Base-by-base conservation (phyloP, 2,797 vertebrate genomes). In the Glyptemys insculpta region DNA sequence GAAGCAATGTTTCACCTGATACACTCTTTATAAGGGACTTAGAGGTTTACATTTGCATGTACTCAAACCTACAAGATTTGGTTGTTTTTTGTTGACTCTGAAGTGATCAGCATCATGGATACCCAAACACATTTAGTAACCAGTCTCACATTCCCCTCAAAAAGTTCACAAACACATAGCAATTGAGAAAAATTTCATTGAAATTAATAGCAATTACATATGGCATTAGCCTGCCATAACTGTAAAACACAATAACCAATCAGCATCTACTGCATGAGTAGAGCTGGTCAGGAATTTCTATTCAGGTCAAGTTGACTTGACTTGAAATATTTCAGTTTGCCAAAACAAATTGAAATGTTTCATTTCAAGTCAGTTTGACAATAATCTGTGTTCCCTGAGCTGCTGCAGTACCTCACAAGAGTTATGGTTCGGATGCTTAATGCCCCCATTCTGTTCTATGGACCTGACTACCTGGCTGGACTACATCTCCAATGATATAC, bases 31-130 rank as follows among this genome's bases (percentile, higher is more conserved):
- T 57, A 54, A 94, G 44, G 57, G 94, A 93, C 76, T 56, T n/a
- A 68, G 62, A 68, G 34, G 34, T 68, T 65, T 91, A 81, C 87
- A 96, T 83, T 34, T 95, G 87, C 47, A 80, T 78, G 72, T 92
- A 81, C 76, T 94, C 76, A 57, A n/a, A 83, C 85, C 76, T 78
- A 93, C 52, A 96, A 93, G 85, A 91, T 90, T 91, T 92, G 81
- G 81, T 79, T 95, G 85, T 50, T 96, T 62, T 95, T 87, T 83
- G 92, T 90, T 94, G 92, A 93, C 68, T 85, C 52, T 81, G 74
- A 81, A 93, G 84, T 34, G 79, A 47, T 92, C 89, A 56, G 18
- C 79, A 90, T 86, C 52, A 89, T 49, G 86, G 91, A 95, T 96
- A 93, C 44, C 87, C 68, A 62, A 62, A 57, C 27, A 68, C 62